Percentiles rank a stretch among this genome's conserved stretches.
phyloP scores from a whole-genome alignment of 2,797 vertebrate genomes.

The Gouania willdenowi region DNA sequence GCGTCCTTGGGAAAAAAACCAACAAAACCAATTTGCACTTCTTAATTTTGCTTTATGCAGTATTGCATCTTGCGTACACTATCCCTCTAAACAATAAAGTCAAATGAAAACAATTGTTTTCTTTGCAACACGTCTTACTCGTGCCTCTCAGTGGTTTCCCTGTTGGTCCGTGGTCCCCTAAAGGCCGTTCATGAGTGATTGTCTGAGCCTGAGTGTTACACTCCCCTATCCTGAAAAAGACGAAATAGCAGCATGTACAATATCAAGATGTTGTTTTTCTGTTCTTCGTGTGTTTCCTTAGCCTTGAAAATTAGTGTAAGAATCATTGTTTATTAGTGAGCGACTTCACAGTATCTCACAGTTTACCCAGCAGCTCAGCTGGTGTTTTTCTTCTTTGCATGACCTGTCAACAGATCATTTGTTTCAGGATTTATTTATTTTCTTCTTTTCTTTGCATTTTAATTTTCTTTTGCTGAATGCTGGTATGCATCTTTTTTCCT shows the following conservation, averaged over 20 bases:
- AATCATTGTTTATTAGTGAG: constrained; percentile 58
- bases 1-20: too few relatives aligned
- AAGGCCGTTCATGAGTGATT: constrained; percentile 23
- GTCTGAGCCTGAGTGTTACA: constrained; percentile 10
- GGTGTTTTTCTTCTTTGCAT: constrained; percentile 75
- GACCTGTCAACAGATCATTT: constrained; percentile 61
- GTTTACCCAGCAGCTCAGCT: constrained; percentile 59
- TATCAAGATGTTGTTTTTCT: constrained; percentile 62
- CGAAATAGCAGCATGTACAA: constrained; percentile 69
- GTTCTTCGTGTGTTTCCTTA: constrained; percentile 63
- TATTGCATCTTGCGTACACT: constrained; percentile 23
- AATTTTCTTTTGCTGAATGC: constrained; percentile 79
- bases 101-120: too few relatives aligned
- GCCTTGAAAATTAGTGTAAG: constrained; percentile 55
- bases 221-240: constrained; percentile 21
- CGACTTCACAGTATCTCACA: constrained; percentile 62
- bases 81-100: too few relatives aligned
- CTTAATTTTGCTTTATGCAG: constrained; percentile 3
- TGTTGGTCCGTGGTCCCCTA: constrained; percentile 32
- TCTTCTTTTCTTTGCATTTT: constrained; percentile 29
- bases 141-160: too few relatives aligned
- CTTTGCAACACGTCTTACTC: too few relatives aligned
- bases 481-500: constrained; percentile 70
- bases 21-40: too few relatives aligned
- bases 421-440: constrained; percentile 49